A percentile compares a stretch with the other conserved stretches of the same genome.
Conservation (phyloP, 1,140 invertebrate genomes). For the Oncopeltus fasciatus region DNA sequence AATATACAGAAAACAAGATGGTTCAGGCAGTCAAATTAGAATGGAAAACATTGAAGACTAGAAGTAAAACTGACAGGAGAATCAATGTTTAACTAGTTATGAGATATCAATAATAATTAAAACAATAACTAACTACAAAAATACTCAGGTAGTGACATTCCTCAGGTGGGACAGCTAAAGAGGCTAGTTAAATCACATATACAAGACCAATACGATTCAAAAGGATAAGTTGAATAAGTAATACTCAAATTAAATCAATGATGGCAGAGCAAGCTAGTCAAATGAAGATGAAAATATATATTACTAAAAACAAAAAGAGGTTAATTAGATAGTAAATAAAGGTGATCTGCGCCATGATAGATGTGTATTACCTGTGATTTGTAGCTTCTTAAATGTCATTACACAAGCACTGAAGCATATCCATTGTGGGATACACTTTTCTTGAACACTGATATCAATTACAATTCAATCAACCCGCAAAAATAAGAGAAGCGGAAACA, state of each 20-base stretch:
- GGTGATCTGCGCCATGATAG: constrained; percentile 1
- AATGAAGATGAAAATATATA: not conserved
- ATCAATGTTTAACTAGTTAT: no score
- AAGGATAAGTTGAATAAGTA: not conserved
- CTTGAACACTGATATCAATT: not conserved
- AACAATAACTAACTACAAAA: no score
- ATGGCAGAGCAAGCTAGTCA: not conserved
- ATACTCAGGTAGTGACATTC: not conserved
- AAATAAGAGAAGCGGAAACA: not conserved
- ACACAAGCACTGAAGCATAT: not conserved
- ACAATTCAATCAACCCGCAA: not conserved
- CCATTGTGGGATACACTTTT: not conserved
- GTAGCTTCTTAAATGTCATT: constrained; percentile 1
- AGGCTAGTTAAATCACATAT: not conserved
- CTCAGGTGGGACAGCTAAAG: constrained; percentile 7
- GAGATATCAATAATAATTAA: no score
- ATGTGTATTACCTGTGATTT: constrained; percentile 6
- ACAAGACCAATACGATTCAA: not conserved
- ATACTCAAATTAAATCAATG: no score
- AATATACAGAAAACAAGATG: no score
- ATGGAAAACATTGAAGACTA: no score
- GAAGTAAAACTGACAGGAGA: no score
- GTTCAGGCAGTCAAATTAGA: no score
- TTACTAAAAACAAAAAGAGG: not conserved
- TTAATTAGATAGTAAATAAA: not conserved